phyloP scores from a whole-genome alignment of 2,113 vertebrate species.

The Phainopepla nitens region DNA sequence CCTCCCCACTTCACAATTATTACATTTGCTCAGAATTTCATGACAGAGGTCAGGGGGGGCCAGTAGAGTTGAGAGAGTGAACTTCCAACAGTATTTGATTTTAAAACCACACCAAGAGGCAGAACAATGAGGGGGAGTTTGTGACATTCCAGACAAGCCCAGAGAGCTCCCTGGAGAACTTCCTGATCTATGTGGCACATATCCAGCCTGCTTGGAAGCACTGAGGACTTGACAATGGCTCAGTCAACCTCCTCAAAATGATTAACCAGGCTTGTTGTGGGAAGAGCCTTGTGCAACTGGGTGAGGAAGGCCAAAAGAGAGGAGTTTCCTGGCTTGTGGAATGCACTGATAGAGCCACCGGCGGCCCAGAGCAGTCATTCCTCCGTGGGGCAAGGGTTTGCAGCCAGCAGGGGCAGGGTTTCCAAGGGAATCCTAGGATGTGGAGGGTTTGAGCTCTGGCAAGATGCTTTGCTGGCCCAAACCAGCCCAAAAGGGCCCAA shows the following conservation, averaged over 20 bases:
- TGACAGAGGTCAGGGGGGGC: background rate
- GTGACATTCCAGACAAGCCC: conserved; percentile 19
- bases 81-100: background rate
- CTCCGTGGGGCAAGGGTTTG: background rate
- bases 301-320: background rate
- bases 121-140: background rate
- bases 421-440: background rate
- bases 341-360: background rate
- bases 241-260: background rate
- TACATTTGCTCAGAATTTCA: background rate
- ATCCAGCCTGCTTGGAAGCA: background rate
- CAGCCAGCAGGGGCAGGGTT: background rate
- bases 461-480: background rate
- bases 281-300: background rate
- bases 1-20: background rate
- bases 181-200: background rate
- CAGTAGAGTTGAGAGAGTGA: background rate
- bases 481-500: background rate
- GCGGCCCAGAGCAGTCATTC: fast-evolving
- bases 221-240: background rate
- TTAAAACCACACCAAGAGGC: background rate
- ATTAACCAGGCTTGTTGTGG: background rate
- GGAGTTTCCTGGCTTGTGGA: background rate
- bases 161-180: background rate
- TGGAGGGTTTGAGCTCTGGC: background rate